Evolutionary conservation across 1,140 invertebrate genomes (phyloP).

Genomic region (Phymorhynchus buccinoides): DNA sequence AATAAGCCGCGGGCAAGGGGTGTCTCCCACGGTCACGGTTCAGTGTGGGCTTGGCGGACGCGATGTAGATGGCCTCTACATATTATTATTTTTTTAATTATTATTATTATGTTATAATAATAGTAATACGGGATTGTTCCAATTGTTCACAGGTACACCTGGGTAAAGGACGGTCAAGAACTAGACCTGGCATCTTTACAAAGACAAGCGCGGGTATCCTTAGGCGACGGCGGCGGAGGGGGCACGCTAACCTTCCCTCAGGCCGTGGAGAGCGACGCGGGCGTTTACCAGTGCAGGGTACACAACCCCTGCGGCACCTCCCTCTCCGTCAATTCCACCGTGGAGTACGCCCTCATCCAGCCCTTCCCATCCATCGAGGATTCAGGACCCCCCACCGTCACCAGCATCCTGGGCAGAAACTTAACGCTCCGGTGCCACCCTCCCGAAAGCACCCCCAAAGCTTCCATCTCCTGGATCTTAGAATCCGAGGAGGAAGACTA

Average conservation of each 20-base stretch:
- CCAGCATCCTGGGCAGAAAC: constrained; percentile 41
- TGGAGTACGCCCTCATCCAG: constrained; percentile 48
- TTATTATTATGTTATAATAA: constrained; percentile 87
- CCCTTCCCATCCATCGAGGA: constrained; percentile 42
- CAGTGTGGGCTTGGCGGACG: too few species aligned
- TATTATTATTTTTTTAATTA: too few species aligned
- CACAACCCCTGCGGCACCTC: constrained; percentile 91
- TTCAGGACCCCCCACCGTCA: constrained; percentile 36
- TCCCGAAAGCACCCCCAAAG: constrained; percentile 52
- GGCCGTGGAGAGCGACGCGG: too few species aligned
- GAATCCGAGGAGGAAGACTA: background rate
- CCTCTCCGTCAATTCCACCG: constrained; percentile 46
- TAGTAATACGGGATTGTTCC: constrained; percentile 91
- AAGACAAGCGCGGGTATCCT: too few species aligned
- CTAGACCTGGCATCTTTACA: too few species aligned
- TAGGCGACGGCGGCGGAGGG: too few species aligned
- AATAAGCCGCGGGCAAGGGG: too few species aligned
- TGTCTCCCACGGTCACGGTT: too few species aligned
- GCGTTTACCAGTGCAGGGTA: constrained; percentile 74
- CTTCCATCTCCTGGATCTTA: constrained; percentile 46
- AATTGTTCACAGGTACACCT: background rate
- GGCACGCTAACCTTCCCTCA: too few species aligned
- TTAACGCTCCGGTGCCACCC: constrained; percentile 58
- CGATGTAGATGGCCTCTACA: too few species aligned
- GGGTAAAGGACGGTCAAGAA: too few species aligned